Base-by-base conservation (phyloP, 2,797 vertebrate genomes). In the Bovichtus variegatus region DNA sequence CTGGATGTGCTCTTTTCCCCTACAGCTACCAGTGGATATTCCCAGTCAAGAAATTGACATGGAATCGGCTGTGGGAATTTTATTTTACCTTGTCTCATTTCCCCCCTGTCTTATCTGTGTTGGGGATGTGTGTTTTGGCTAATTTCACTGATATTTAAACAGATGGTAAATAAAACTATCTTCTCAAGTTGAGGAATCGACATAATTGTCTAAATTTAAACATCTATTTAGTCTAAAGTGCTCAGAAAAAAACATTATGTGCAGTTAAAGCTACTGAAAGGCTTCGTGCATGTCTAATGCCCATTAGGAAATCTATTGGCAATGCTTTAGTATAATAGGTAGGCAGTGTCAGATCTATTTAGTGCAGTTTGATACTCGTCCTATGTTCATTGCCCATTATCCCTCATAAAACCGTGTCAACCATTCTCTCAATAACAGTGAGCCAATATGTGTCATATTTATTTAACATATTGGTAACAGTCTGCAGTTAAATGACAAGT, bases 41-140 rank as follows among this genome's bases (percentile, higher is more conserved):
- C 63, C 74, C 71, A 74, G 41, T 80, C 58, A 27, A 23, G 58
- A 87, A 74, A 81, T 61, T 19, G 18, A 44, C 27, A 38, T 51
- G 29, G 40, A 85, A 44, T 66, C 74, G 36, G 40, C 44, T 55
- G 38, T 72, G 62, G 74, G 55, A 78, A n/a, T n/a, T n/a, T n/a
- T n/a, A 54, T 59, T 59, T 51, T 36, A 23, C n/a, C 46, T 27
- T 12, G 8, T 21, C n/a, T 9, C 9, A 2, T 41, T 58, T 44
- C 2, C 16, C 8, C 4, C 3, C 7, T 1, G 49, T 3, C 51
- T 36, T 19, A 6, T 44, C 18, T n/a, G 29, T 38, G 18, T 59
- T 25, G 67, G 25, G 29, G 18, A 29, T 51, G 18, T 41, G 23
- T 72, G 34, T 59, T 57, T 62, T 43, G 9, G 57, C n/a, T n/a